phyloP scores from a whole-genome alignment of 2,888 invertebrate genomes.

The Molorchus minor region DNA sequence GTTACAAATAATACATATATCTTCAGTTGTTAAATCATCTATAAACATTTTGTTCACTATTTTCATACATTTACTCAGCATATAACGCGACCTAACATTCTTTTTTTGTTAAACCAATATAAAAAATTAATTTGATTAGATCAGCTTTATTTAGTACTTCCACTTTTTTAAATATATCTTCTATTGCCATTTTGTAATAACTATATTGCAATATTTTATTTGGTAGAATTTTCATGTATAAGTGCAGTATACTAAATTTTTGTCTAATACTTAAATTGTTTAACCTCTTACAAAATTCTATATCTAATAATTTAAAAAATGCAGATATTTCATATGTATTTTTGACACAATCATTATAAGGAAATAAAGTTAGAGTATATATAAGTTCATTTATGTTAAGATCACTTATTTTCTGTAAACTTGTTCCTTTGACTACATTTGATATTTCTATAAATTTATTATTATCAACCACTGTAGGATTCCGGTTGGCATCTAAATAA shows the following conservation, averaged over 20 bases:
- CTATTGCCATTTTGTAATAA: conserved; percentile 53
- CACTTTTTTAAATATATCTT: conserved; percentile 46
- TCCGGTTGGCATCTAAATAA: conserved; percentile 42
- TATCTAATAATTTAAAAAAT: conserved; percentile 52
- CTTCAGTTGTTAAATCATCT: conserved; percentile 53
- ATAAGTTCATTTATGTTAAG: conserved; percentile 35
- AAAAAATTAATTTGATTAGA: conserved; percentile 59
- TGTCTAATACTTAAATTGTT: conserved; percentile 43
- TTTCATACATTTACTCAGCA: conserved; percentile 52
- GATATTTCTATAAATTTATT: conserved; percentile 1
- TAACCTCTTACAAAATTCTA: conserved; percentile 53
- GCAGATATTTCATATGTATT: conserved; percentile 41
- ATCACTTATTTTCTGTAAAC: conserved; percentile 27
- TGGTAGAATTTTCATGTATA: conserved; percentile 53
- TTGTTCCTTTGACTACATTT: conserved; percentile 17
- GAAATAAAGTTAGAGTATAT: conserved; percentile 32
- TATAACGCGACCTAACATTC: conserved; percentile 44
- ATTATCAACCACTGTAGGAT: conserved; percentile 2
- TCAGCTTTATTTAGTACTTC: conserved; percentile 51
- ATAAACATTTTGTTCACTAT: conserved; percentile 43
- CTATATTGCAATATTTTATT: conserved; percentile 51
- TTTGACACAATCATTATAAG: conserved; percentile 25
- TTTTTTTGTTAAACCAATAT: conserved; percentile 58
- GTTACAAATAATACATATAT: conserved; percentile 60
- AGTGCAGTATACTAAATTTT: conserved; percentile 51